A percentile compares a stretch with the other conserved stretches of the same genome.
phyloP scores from a whole-genome alignment of 1,140 invertebrate species.

The Cherax quadricarinatus region DNA sequence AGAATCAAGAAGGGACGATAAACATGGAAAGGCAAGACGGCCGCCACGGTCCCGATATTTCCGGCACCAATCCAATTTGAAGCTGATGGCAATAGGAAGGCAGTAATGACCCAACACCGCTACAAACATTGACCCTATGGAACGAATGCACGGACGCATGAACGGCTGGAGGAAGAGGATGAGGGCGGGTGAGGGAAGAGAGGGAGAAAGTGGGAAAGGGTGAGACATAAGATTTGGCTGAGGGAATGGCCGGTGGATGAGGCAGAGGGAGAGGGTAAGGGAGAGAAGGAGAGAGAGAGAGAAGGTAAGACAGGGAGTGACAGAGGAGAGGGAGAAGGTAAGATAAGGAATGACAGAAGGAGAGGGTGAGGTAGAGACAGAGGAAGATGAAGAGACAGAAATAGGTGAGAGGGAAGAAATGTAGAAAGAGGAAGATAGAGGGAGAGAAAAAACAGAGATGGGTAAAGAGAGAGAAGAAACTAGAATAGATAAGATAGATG shows the following conservation, averaged over 20 bases:
- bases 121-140: slow-evolving; percentile 37
- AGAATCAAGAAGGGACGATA: not conserved
- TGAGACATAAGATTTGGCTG: too few relatives aligned
- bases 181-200: too few relatives aligned
- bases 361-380: not conserved
- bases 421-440: not conserved
- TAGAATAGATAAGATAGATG: not conserved
- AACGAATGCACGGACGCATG: slow-evolving; percentile 5
- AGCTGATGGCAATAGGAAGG: slow-evolving; percentile 2
- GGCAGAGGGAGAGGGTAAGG: too few relatives aligned
- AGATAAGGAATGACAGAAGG: not conserved
- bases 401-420: not conserved
- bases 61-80: slow-evolving; percentile 25
- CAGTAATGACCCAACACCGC: not conserved
- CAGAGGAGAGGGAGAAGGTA: not conserved
- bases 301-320: not conserved
- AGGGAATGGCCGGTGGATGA: too few relatives aligned
- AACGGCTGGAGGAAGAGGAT: not conserved
- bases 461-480: not conserved
- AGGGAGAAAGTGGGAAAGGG: too few relatives aligned
- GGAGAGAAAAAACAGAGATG: too few relatives aligned
- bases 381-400: not conserved
- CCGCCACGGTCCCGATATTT: not conserved
- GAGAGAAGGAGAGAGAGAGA: not conserved
- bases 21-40: not conserved